phyloP scores from a whole-genome alignment of 2,888 invertebrate species.

The Perizoma flavofasciatum region DNA sequence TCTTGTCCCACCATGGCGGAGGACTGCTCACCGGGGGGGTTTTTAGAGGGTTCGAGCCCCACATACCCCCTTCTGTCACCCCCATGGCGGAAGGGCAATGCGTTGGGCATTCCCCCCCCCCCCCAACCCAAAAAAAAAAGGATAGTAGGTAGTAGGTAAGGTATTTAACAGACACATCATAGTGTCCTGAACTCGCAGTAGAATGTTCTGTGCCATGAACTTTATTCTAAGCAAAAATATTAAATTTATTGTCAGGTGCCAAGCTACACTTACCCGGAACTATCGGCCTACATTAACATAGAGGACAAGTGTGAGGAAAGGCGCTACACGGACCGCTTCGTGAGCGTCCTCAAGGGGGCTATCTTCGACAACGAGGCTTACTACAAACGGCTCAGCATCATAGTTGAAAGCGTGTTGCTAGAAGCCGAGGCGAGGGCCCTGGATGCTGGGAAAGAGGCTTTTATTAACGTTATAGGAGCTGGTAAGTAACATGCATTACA shows the following conservation, averaged over 20 bases:
- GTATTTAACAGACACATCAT: no score
- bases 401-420: conserved; percentile 85
- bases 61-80: no score
- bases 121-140: no score
- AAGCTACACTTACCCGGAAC: conserved; percentile 64
- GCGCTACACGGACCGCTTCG: conserved; percentile 61
- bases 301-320: conserved; percentile 52
- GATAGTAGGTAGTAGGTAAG: no score
- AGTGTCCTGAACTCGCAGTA: no score
- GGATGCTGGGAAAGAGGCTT: conserved; percentile 78
- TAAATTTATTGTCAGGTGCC: conserved; percentile 51
- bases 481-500: conserved; percentile 29
- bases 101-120: no score
- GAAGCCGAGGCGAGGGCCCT: conserved; percentile 85
- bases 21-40: no score
- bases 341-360: conserved; percentile 44
- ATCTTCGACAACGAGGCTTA: conserved; percentile 74
- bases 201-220: no score
- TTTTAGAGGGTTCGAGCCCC: no score
- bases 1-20: no score
- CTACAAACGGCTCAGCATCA: conserved; percentile 78
- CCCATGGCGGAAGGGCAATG: no score
- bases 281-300: conserved; percentile 57
- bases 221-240: no score
- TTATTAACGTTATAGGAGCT: conserved; percentile 85